These are phyloP conservation scores for Noctua janthina DNA, from an alignment of 2,888 invertebrate species.

Conservation along the genomic window DNA sequence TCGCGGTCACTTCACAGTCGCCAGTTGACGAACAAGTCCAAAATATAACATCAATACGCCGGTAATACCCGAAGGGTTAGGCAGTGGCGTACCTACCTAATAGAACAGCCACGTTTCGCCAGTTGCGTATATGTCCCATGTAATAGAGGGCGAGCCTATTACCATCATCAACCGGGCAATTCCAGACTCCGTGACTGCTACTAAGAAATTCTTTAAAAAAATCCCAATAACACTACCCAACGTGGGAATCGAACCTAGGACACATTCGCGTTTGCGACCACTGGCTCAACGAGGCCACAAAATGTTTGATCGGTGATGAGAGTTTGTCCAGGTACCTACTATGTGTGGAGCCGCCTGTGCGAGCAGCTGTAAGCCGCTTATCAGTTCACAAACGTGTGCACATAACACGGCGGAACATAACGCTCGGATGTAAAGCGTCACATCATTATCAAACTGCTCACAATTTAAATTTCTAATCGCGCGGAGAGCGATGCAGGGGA, in stretches of 20 bases:
- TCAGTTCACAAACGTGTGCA: not conserved
- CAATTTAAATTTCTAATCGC: slow-evolving; percentile 5
- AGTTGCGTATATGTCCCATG: too few species aligned
- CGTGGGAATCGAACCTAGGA: not conserved
- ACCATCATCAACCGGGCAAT: too few species aligned
- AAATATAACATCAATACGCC: not conserved
- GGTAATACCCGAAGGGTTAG: too few species aligned
- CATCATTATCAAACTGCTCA: slow-evolving; percentile 3
- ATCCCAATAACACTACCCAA: not conserved
- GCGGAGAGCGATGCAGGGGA: not conserved
- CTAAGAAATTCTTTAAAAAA: not conserved
- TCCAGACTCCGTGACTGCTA: too few species aligned
- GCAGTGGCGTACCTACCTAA: too few species aligned
- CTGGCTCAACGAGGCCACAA: not conserved
- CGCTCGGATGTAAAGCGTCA: slow-evolving; percentile 4
- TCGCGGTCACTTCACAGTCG: too few species aligned
- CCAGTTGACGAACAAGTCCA: too few species aligned
- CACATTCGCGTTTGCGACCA: too few species aligned
- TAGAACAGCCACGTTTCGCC: too few species aligned
- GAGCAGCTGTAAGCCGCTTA: not conserved
- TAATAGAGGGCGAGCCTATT: too few species aligned
- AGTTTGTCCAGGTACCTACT: not conserved
- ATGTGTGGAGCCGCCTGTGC: not conserved
- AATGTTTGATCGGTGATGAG: not conserved
- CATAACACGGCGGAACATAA: not conserved